These are phyloP conservation scores for Chelmon rostratus DNA, from an alignment of 2,797 vertebrate species.

Conservation along the genomic window DNA sequence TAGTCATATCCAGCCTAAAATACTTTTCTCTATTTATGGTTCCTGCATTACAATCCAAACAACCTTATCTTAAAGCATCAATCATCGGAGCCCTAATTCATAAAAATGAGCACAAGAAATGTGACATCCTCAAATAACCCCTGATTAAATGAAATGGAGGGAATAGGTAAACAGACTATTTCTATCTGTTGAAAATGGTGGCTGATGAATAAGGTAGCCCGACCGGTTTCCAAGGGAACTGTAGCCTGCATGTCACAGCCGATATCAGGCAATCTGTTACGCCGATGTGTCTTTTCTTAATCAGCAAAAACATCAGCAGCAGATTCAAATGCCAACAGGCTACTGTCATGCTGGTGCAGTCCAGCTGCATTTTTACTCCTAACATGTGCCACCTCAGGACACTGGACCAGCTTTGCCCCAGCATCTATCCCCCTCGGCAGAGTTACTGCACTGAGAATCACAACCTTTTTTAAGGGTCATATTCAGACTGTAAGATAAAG, in stretches of 20 bases:
- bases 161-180: conserved; percentile 55
- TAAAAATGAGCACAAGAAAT: neutral
- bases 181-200: conserved; percentile 77
- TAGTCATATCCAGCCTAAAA: conserved; percentile 13
- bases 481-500: conserved; percentile 5
- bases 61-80: conserved; percentile 8
- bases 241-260: conserved; percentile 48
- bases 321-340: neutral
- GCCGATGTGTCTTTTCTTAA: neutral
- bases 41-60: neutral
- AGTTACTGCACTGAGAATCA: neutral
- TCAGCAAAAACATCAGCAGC: neutral
- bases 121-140: conserved; percentile 13
- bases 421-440: neutral
- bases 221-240: conserved; percentile 85
- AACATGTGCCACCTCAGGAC: neutral
- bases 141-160: conserved; percentile 45
- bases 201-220: conserved; percentile 62
- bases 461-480: conserved; percentile 2
- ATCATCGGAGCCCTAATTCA: neutral
- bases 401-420: neutral
- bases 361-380: neutral
- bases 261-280: conserved; percentile 20
- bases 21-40: conserved; percentile 4
- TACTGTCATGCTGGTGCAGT: neutral